Conservation (phyloP, 2,888 invertebrate species). For the Papilio demoleus region DNA sequence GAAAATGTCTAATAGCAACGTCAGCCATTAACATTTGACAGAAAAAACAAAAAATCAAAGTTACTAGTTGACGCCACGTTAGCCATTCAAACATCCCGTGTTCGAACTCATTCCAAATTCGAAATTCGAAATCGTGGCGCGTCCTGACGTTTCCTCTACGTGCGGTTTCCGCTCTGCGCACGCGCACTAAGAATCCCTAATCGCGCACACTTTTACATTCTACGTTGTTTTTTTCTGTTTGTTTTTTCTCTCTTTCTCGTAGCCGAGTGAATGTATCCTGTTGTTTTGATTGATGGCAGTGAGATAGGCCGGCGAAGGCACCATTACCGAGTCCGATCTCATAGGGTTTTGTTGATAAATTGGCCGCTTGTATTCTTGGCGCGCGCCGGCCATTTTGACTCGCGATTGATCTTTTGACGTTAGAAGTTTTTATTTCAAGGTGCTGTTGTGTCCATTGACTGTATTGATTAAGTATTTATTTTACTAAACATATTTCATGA, state of each 20-base stretch:
- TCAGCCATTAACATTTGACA: conserved; percentile 48
- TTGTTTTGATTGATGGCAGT: conserved; percentile 76
- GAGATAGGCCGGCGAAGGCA: conserved; percentile 68
- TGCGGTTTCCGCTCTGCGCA: conserved; percentile 75
- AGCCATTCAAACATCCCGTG: conserved; percentile 70
- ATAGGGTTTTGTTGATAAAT: conserved; percentile 67
- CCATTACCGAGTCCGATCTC: conserved; percentile 66
- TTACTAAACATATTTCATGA: background rate
- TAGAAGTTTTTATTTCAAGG: conserved; percentile 29
- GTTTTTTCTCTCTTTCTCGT: conserved; percentile 53
- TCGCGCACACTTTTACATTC: conserved; percentile 68
- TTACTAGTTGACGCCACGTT: conserved; percentile 65
- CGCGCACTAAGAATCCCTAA: conserved; percentile 77
- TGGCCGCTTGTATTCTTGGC: conserved; percentile 66
- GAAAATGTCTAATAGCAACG: conserved; percentile 45
- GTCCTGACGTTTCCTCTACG: conserved; percentile 81
- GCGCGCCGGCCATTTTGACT: conserved; percentile 59
- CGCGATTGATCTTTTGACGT: conserved; percentile 62
- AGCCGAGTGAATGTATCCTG: conserved; percentile 69
- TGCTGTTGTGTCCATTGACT: conserved; percentile 26
- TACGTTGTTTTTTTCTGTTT: conserved; percentile 49
- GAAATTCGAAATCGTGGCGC: conserved; percentile 82
- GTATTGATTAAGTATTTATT: conserved; percentile 24
- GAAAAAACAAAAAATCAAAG: conserved; percentile 54
- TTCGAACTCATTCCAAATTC: conserved; percentile 71